Evolutionary conservation across 2,113 vertebrate genomes (phyloP).

Genomic region (Solea senegalensis): DNA sequence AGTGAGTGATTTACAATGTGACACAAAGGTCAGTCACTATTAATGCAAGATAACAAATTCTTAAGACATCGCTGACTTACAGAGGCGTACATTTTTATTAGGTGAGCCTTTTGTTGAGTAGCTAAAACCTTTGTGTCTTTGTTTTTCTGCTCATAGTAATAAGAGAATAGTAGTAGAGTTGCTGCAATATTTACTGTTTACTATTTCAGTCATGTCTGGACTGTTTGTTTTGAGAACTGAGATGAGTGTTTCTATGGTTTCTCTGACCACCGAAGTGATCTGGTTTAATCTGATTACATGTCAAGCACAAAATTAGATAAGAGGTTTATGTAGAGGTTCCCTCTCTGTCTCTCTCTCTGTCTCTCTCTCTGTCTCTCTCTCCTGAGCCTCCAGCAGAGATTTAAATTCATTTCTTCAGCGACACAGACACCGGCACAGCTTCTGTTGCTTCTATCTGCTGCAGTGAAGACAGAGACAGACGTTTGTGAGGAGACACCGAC

Average conservation of each 20-base stretch:
- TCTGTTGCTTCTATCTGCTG: constrained; percentile 16
- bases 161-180: too few relatives aligned
- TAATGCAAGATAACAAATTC: too few relatives aligned
- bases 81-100: too few relatives aligned
- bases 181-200: too few relatives aligned
- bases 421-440: neutral
- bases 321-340: constrained; percentile 74
- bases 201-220: too few relatives aligned
- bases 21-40: too few relatives aligned
- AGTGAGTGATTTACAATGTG: too few relatives aligned
- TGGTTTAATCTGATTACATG: constrained; percentile 81
- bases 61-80: too few relatives aligned
- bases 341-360: constrained; percentile 10
- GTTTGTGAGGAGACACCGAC: constrained; percentile 34
- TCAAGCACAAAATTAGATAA: constrained; percentile 74
- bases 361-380: constrained; percentile 33
- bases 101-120: too few relatives aligned
- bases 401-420: constrained; percentile 15
- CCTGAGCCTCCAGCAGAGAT: constrained; percentile 1
- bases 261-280: constrained; percentile 31
- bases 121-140: too few relatives aligned
- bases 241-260: constrained; percentile 23
- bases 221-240: too few relatives aligned
- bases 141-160: too few relatives aligned
- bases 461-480: constrained; percentile 43